Percentiles rank a stretch among this genome's conserved stretches.
phyloP scores from a whole-genome alignment of 1,140 invertebrate species.

The Branchinecta lindahli region DNA sequence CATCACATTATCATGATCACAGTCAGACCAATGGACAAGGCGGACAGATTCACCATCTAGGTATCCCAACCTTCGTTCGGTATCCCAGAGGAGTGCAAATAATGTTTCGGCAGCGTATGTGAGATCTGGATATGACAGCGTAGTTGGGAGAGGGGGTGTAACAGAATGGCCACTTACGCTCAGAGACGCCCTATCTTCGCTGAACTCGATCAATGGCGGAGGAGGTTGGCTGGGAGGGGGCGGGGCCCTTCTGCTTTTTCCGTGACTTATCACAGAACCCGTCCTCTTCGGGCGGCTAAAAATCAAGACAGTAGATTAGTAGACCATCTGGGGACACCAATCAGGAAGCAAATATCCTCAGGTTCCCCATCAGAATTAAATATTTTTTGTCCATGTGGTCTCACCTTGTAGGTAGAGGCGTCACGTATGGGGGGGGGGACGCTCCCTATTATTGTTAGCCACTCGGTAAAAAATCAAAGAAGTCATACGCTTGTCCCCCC shows the following conservation, averaged over 20 bases:
- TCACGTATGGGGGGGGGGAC: no score
- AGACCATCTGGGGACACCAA: background rate
- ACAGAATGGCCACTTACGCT: background rate
- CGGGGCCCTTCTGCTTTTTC: background rate
- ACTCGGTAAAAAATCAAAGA: no score
- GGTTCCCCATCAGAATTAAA: no score
- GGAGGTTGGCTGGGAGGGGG: slow-evolving; percentile 4
- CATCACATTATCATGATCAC: background rate
- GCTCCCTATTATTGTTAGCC: no score
- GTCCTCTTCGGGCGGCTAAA: background rate
- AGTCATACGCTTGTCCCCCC: no score
- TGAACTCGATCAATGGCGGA: background rate
- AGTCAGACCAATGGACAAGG: background rate
- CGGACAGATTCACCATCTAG: background rate
- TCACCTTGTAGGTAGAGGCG: no score
- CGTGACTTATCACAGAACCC: slow-evolving; percentile 6
- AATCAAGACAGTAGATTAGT: background rate
- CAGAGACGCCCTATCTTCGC: slow-evolving; percentile 1
- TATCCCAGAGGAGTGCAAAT: background rate
- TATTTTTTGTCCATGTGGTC: no score
- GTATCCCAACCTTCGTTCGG: background rate
- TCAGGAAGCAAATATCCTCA: no score
- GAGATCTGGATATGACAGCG: background rate
- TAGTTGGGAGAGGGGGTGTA: background rate
- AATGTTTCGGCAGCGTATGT: background rate